Percentiles rank a stretch among this genome's conserved stretches.
Conservation (phyloP, 2,888 invertebrate species). For the Hydrotaea cyrtoneurina region DNA sequence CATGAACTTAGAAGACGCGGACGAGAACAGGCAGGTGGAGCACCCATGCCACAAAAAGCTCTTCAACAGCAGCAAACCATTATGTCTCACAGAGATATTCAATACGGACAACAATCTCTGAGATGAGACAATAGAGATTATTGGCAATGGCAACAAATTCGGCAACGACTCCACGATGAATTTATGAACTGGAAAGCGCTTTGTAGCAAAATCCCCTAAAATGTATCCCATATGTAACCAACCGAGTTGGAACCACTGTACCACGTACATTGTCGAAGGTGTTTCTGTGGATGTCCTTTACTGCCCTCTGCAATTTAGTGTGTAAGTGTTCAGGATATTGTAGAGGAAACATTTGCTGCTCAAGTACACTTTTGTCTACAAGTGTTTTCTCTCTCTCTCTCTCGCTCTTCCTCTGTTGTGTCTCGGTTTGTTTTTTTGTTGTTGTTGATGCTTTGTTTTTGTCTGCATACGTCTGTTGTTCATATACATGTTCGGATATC, state of each 20-base stretch:
- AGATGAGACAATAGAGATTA: no score
- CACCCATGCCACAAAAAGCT: no score
- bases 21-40: no score
- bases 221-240: no score
- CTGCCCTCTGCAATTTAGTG: slow-evolving; percentile 57
- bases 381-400: slow-evolving; percentile 56
- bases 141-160: no score
- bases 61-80: no score
- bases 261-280: slow-evolving; percentile 57
- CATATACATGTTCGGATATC: slow-evolving; percentile 30
- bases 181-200: no score
- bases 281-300: slow-evolving; percentile 59
- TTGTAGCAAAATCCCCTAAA: no score
- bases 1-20: no score
- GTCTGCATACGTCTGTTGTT: slow-evolving; percentile 10
- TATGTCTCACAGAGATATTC: no score
- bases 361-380: slow-evolving; percentile 66
- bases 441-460: slow-evolving; percentile 21
- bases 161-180: no score
- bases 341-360: slow-evolving; percentile 64
- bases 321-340: slow-evolving; percentile 63
- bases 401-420: background rate
- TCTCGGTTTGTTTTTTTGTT: slow-evolving; percentile 19
- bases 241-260: slow-evolving; percentile 27
- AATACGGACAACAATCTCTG: no score